Percentiles rank a stretch among this genome's conserved stretches.
Evolutionary conservation across 2,888 invertebrate genomes (phyloP).

Genomic region (Agrotis ipsilon): DNA sequence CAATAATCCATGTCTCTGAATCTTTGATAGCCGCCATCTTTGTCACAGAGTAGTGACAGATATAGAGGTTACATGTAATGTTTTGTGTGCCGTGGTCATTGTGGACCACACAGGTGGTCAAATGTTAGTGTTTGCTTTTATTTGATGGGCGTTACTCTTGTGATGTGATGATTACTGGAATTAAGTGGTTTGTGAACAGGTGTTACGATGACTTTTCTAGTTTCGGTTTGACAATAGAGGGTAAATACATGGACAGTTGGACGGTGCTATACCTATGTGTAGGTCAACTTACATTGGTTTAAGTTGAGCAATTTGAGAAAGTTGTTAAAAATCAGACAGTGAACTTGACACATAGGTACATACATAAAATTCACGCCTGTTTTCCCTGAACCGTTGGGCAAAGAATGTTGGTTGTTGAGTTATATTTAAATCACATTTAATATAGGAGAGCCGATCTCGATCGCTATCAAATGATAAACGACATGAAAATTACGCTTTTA

Average conservation of each 20-base stretch:
- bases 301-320: background rate
- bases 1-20: conserved; percentile 81
- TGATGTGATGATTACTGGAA: conserved; percentile 53
- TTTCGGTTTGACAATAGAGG: conserved; percentile 1
- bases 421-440: no score
- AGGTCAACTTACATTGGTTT: background rate
- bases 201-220: conserved; percentile 18
- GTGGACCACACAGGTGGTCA: conserved; percentile 56
- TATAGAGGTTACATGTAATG: conserved; percentile 51
- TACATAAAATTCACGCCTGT: no score
- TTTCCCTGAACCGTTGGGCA: no score
- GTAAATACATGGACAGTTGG: background rate
- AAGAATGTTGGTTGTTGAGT: no score
- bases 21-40: conserved; percentile 79
- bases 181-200: conserved; percentile 42
- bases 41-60: conserved; percentile 71
- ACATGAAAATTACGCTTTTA: background rate
- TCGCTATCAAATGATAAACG: no score
- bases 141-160: conserved; percentile 45
- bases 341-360: no score
- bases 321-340: no score
- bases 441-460: no score
- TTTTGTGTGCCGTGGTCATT: conserved; percentile 31
- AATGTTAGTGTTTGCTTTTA: conserved; percentile 42
- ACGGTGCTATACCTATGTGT: background rate